Evolutionary conservation across 2,888 invertebrate genomes (phyloP), one percentile per base, ranked within the genome.

Genomic region (Artemia sinica): DNA sequence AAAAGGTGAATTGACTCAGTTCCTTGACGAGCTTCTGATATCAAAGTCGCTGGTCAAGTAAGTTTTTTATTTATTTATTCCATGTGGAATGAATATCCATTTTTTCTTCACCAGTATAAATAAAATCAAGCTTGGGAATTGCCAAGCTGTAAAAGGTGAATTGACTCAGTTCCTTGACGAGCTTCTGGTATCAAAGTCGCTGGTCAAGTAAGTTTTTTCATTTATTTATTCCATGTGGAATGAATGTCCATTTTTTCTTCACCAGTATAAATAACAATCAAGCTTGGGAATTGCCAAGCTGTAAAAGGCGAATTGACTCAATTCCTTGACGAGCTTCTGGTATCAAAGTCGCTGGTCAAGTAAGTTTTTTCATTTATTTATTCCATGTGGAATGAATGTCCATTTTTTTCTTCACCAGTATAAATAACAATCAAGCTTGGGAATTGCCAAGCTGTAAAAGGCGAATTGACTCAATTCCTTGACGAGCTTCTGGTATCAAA

Each of bases 141-240:
- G 97, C 71, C 97, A 97, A 80, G 87, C 90, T 68, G 87, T 97
- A 13, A 85, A 93, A 75, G 91, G 90, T 0, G 95, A 96, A 72
- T 81, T 99, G n/a, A 93, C 93, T 74, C 93, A 96, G 75, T 97
- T 97, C 77, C 94, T 99, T 70, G 97, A 98, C 79, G 97, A 98
- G 75, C 93, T 99, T 86, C 90, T 93, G 41, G 91, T 99, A 0
- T 90, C 97, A 0, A 94, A 97, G 79, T 83, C 86, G 66, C 85
- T 98, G 75, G 97, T 98, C 73, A 86, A 85, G 89, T 89, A 80
- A 58, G 58, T 28, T 28, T 28, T 28, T 28, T 28, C 28, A 28
- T 28, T 28, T 28, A 4, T 28, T 28, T 28, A 28, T 28, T 28
- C 28, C 28, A 28, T 28, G 28, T 28, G 28, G 28, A 2, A 28